A percentile compares a stretch with the other conserved stretches of the same genome.
These are phyloP conservation scores for Papilio polyxenes DNA, from an alignment of 1,140 invertebrate species.

Conservation along the genomic window DNA sequence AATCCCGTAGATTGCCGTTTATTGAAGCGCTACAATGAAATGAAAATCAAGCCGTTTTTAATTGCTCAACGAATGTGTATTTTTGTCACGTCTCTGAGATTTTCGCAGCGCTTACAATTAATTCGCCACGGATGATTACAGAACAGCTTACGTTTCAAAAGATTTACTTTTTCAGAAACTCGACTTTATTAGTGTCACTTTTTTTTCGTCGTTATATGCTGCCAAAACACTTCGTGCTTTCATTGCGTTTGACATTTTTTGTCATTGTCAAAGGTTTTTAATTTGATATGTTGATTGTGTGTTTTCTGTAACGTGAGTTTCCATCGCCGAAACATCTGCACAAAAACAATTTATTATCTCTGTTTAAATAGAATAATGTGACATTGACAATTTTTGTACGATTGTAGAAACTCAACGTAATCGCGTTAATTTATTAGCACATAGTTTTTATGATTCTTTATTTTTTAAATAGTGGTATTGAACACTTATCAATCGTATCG, in stretches of 20 bases:
- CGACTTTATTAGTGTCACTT: not conserved
- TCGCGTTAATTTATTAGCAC: no score
- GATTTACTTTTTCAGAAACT: not conserved
- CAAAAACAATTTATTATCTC: no score
- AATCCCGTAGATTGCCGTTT: constrained; percentile 15
- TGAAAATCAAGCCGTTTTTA: constrained; percentile 7
- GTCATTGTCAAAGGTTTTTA: no score
- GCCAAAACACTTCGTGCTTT: not conserved
- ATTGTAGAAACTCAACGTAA: no score
- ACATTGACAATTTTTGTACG: no score
- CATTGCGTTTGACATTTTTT: not conserved
- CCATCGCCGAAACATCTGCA: no score
- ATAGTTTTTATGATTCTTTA: no score
- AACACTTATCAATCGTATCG: no score
- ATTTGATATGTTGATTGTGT: no score
- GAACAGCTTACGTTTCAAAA: constrained; percentile 14
- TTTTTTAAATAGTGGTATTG: no score
- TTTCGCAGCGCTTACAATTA: not conserved
- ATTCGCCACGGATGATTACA: constrained; percentile 7
- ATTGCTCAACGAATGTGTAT: constrained; percentile 17
- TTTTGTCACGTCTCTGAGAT: constrained; percentile 13
- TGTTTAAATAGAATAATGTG: no score
- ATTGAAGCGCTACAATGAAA: constrained; percentile 11
- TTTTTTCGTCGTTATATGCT: not conserved
- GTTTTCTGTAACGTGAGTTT: no score